These are phyloP conservation scores for Urophycis tenuis DNA, from an alignment of 2,797 vertebrate genomes.

Conservation along the genomic window DNA sequence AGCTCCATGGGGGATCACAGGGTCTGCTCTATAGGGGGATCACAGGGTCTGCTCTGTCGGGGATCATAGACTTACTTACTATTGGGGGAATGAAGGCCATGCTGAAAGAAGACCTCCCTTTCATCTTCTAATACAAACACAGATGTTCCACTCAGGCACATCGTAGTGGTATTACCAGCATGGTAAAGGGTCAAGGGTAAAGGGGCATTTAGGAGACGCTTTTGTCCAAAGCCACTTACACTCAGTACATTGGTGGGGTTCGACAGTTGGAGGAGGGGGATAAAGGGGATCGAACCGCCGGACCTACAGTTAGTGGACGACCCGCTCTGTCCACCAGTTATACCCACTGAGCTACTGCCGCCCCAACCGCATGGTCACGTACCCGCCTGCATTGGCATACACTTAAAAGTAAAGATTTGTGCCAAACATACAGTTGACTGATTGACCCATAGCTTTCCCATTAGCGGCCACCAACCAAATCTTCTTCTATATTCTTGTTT, in stretches of 20 bases:
- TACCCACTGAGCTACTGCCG: too few relatives aligned
- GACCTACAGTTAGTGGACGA: too few relatives aligned
- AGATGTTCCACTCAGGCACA: neutral
- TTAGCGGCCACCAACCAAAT: neutral
- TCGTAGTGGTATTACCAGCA: too few relatives aligned
- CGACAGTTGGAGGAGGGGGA: too few relatives aligned
- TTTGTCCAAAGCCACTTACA: too few relatives aligned
- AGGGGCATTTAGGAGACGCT: too few relatives aligned
- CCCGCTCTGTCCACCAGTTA: too few relatives aligned
- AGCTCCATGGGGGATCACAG: neutral
- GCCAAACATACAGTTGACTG: neutral
- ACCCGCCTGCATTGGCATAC: neutral
- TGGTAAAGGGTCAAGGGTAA: too few relatives aligned
- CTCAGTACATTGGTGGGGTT: too few relatives aligned
- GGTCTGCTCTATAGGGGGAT: neutral
- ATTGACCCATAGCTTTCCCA: neutral
- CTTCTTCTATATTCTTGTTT: neutral
- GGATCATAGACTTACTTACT: neutral
- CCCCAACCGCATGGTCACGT: too few relatives aligned
- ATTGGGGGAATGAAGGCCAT: neutral
- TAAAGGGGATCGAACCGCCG: too few relatives aligned
- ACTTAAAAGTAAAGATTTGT: neutral
- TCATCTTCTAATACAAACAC: neutral
- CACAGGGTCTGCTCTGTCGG: neutral
- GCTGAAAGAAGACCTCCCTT: neutral